These are phyloP conservation scores for Drosophila cognata DNA, from an alignment of 2,888 invertebrate genomes.

Conservation along the genomic window DNA sequence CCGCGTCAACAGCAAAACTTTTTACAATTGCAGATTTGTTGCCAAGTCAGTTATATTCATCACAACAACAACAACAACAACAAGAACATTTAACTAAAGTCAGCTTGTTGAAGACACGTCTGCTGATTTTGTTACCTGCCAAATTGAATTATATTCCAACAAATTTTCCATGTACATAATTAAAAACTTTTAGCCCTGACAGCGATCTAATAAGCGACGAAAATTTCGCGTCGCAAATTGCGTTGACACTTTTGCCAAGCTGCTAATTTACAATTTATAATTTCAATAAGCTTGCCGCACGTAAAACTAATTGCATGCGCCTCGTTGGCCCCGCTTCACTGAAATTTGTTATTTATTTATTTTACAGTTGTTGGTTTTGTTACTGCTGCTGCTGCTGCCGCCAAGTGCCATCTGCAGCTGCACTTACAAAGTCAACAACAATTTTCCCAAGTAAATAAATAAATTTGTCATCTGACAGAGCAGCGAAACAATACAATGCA, in stretches of 20 bases:
- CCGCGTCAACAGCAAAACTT: slow-evolving; percentile 32
- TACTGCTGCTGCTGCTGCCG: slow-evolving; percentile 4
- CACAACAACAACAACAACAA: slow-evolving; percentile 18
- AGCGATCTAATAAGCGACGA: slow-evolving; percentile 42
- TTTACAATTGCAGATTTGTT: slow-evolving; percentile 39
- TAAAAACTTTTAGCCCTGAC: slow-evolving; percentile 63
- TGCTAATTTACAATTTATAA: slow-evolving; percentile 71
- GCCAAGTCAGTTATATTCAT: slow-evolving; percentile 43
- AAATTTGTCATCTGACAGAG: slow-evolving; percentile 26
- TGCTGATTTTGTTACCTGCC: slow-evolving; percentile 37
- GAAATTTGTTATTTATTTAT: slow-evolving; percentile 32
- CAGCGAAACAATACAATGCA: background rate
- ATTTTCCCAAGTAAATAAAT: slow-evolving; percentile 47
- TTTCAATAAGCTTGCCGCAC: slow-evolving; percentile 64
- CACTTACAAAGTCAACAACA: slow-evolving; percentile 53
- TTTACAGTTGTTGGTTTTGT: slow-evolving; percentile 14
- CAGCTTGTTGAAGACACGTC: slow-evolving; percentile 21
- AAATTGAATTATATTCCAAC: slow-evolving; percentile 58
- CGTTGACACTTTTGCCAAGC: slow-evolving; percentile 32
- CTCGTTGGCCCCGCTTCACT: slow-evolving; percentile 12
- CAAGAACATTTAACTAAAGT: slow-evolving; percentile 17
- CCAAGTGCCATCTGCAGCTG: slow-evolving; percentile 44
- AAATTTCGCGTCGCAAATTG: slow-evolving; percentile 29
- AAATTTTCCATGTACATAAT: slow-evolving; percentile 65
- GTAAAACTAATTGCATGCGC: slow-evolving; percentile 57